phyloP scores from a whole-genome alignment of 2,113 vertebrate species.

The Anguilla rostrata region DNA sequence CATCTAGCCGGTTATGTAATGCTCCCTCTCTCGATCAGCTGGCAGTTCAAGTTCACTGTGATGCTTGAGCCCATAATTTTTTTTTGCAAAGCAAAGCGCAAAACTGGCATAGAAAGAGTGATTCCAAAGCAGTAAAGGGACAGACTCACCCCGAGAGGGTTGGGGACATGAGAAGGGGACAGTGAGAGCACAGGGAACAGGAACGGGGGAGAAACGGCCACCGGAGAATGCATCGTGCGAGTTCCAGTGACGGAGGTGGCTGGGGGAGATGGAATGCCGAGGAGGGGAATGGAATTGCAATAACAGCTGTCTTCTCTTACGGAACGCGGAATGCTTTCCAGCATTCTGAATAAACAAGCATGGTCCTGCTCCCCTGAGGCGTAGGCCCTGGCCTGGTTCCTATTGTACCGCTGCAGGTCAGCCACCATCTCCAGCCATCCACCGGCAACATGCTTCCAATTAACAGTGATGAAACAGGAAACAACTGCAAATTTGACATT shows the following conservation, averaged over 20 bases:
- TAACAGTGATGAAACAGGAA: conserved; percentile 75
- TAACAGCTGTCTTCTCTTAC: conserved; percentile 73
- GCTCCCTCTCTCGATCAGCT: conserved; percentile 35
- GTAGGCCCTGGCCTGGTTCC: conserved; percentile 51
- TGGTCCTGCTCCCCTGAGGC: conserved; percentile 53
- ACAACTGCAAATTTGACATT: conserved; percentile 67
- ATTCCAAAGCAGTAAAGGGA: too few species aligned
- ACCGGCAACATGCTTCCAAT: conserved; percentile 70
- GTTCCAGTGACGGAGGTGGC: conserved; percentile 53
- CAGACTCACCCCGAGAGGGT: too few species aligned
- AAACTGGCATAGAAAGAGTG: neutral
- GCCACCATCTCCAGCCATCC: conserved; percentile 47
- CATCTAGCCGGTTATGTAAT: conserved; percentile 47
- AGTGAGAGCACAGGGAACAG: too few species aligned
- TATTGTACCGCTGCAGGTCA: conserved; percentile 52
- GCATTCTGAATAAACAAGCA: conserved; percentile 70
- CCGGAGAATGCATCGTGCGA: conserved; percentile 40
- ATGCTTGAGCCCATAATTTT: neutral
- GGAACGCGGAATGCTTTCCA: conserved; percentile 67
- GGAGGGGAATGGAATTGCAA: conserved; percentile 61
- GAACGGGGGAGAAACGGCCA: neutral
- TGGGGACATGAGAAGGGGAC: too few species aligned
- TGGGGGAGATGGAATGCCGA: conserved; percentile 53
- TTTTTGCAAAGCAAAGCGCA: conserved; percentile 6
- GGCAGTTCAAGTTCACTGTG: conserved; percentile 24